Conservation (phyloP, 2,797 vertebrate genomes). For the Artibeus jamaicensis region DNA sequence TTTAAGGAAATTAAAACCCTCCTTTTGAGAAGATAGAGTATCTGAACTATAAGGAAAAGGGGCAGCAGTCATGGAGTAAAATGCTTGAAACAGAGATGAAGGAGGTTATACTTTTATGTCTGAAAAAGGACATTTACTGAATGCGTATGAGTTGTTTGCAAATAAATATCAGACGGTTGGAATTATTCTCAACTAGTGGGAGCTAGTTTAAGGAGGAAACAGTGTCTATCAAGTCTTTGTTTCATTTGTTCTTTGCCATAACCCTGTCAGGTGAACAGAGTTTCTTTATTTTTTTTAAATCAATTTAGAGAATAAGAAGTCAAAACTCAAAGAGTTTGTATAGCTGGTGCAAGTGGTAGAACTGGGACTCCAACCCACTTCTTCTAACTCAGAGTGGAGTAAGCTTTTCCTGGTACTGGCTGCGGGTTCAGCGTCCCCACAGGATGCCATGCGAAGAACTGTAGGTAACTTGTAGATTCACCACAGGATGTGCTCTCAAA, state of each 20-base stretch:
- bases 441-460: conserved; percentile 60
- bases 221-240: not conserved
- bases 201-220: not conserved
- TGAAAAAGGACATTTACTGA: not conserved
- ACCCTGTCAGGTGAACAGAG: not conserved
- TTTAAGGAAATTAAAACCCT: conserved; percentile 28
- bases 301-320: conserved; percentile 26
- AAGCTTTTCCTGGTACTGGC: not conserved
- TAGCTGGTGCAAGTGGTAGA: conserved; percentile 41
- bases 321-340: conserved; percentile 47
- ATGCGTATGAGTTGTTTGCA: not conserved
- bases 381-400: conserved; percentile 48
- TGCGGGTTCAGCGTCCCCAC: conserved; percentile 38
- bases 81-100: not conserved
- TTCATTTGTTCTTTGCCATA: not conserved
- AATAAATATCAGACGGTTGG: not conserved
- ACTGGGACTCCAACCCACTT: conserved; percentile 13
- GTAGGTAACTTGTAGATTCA: conserved; percentile 48
- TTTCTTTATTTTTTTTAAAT: conserved; percentile 13
- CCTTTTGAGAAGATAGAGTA: not conserved
- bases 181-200: not conserved
- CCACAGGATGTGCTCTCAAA: conserved; percentile 55
- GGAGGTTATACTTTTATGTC: not conserved
- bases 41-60: not conserved
- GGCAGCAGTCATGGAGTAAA: not conserved